These are phyloP conservation scores for Atrina japonica DNA, from an alignment of 2,888 invertebrate species.

Conservation along the genomic window DNA sequence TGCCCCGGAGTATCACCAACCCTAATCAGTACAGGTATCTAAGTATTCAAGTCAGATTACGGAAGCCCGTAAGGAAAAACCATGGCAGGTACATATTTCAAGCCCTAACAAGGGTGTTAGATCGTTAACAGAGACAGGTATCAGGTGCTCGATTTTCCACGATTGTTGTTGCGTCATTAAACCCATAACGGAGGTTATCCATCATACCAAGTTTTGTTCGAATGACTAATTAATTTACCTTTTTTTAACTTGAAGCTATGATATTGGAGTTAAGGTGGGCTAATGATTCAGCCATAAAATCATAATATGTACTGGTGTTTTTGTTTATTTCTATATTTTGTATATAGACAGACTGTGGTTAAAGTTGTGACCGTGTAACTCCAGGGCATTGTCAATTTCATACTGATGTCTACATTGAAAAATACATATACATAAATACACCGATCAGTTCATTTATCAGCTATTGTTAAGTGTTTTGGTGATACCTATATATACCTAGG, in stretches of 20 bases:
- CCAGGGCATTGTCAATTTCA: too few relatives aligned
- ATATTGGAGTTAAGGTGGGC: neutral
- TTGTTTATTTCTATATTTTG: too few relatives aligned
- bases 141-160: too few relatives aligned
- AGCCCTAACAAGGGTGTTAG: constrained; percentile 30
- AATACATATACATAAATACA: neutral
- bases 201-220: neutral
- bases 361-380: too few relatives aligned
- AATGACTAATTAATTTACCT: constrained; percentile 1
- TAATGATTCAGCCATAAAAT: too few relatives aligned
- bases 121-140: constrained; percentile 30
- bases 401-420: neutral
- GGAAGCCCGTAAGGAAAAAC: constrained; percentile 18
- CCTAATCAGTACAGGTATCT: too few relatives aligned
- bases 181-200: neutral
- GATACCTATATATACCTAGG: too few relatives aligned
- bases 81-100: constrained; percentile 25
- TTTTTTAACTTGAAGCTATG: neutral
- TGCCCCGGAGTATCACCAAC: too few relatives aligned
- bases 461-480: too few relatives aligned
- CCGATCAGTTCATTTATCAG: neutral
- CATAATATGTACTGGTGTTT: too few relatives aligned
- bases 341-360: too few relatives aligned
- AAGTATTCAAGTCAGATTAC: neutral
- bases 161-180: constrained; percentile 32